These are phyloP conservation scores for Phalanger gymnotis DNA, from an alignment of 2,797 vertebrate genomes.

Conservation along the genomic window DNA sequence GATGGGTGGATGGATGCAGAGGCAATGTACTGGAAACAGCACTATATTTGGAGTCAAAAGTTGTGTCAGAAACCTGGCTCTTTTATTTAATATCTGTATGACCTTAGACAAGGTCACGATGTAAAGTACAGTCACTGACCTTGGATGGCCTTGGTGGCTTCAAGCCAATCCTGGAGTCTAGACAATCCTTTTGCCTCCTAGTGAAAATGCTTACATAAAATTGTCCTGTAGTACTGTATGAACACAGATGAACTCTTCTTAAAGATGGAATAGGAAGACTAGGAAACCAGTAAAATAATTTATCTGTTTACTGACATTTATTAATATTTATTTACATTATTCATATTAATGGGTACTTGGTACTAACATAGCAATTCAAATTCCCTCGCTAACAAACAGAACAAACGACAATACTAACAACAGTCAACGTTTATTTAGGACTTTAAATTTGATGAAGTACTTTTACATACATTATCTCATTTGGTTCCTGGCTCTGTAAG, in stretches of 20 bases:
- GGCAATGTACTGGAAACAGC: not conserved
- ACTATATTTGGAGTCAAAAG: not conserved
- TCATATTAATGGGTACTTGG: not conserved
- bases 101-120: not conserved
- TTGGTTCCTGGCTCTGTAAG: not conserved
- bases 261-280: not conserved
- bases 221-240: not conserved
- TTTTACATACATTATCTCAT: not conserved
- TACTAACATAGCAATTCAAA: not conserved
- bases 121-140: not conserved
- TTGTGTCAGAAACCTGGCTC: not conserved
- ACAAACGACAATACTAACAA: not conserved
- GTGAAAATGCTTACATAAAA: not conserved
- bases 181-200: not conserved
- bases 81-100: not conserved
- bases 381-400: not conserved
- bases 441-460: not conserved
- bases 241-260: not conserved
- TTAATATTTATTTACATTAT: not conserved
- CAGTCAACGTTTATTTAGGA: not conserved
- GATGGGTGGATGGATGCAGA: not conserved
- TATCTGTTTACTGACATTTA: not conserved
- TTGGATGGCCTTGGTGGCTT: no score
- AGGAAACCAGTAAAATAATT: not conserved
- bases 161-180: not conserved